Percentiles rank a stretch among this genome's conserved stretches.
phyloP scores from a whole-genome alignment of 2,797 vertebrate genomes.

The Catharus ustulatus region DNA sequence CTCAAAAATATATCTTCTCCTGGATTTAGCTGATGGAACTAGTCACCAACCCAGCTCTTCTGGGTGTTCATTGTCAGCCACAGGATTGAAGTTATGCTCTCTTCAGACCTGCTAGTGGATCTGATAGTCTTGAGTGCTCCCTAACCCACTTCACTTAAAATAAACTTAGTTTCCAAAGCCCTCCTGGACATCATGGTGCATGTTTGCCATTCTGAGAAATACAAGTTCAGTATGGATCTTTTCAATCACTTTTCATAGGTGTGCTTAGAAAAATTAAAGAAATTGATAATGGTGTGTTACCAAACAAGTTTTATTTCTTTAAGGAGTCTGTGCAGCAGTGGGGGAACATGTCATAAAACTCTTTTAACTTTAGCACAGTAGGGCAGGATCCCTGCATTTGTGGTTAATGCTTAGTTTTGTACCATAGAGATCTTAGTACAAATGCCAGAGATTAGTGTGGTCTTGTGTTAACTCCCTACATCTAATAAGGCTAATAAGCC shows the following conservation, averaged over 20 bases:
- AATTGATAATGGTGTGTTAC: background rate
- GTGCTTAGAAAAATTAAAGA: background rate
- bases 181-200: background rate
- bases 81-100: background rate
- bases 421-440: background rate
- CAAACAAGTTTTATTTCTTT: background rate
- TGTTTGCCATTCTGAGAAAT: background rate
- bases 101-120: background rate
- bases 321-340: background rate
- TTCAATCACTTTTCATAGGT: background rate
- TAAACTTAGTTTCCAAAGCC: background rate
- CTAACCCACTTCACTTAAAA: background rate
- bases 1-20: background rate
- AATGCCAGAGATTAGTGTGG: background rate
- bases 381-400: accelerated
- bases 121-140: background rate
- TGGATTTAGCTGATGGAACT: background rate
- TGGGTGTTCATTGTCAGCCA: background rate
- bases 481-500: background rate
- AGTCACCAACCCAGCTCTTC: background rate
- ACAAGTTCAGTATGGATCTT: background rate
- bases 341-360: background rate
- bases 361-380: background rate
- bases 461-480: background rate
- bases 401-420: background rate